A percentile compares a stretch with the other conserved stretches of the same genome.
These are phyloP conservation scores for Globia sparganii DNA, from an alignment of 2,888 invertebrate genomes.

Conservation along the genomic window DNA sequence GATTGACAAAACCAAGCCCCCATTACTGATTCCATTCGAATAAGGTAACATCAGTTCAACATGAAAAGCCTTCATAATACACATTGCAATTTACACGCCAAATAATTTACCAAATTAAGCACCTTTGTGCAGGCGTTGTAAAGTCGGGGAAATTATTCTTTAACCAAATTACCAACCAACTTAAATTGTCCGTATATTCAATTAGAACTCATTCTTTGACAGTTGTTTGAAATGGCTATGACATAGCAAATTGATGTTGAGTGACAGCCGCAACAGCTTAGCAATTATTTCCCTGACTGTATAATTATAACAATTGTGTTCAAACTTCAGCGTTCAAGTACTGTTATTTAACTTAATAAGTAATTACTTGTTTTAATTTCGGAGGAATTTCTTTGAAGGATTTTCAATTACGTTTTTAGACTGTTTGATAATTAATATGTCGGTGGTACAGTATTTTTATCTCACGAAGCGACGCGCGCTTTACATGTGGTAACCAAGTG, in stretches of 20 bases:
- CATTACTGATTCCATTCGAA: constrained; percentile 8
- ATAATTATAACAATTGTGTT: neutral
- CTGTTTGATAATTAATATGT: neutral
- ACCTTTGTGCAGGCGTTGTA: neutral
- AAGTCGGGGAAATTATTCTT: neutral
- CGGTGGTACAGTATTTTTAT: no score
- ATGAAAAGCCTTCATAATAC: constrained; percentile 1
- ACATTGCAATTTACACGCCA: constrained; percentile 3
- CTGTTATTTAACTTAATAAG: constrained; percentile 11
- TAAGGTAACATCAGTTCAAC: neutral
- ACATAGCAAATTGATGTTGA: neutral
- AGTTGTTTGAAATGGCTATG: neutral
- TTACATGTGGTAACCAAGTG: no score
- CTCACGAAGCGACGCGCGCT: no score
- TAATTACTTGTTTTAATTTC: neutral
- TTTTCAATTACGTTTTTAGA: neutral
- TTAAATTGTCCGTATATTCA: neutral
- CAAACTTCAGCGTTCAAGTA: neutral
- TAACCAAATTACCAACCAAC: neutral
- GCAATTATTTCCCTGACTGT: neutral
- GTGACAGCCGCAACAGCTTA: neutral
- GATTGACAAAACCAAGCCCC: neutral
- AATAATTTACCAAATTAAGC: constrained; percentile 16
- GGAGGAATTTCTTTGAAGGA: neutral
- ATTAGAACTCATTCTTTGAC: neutral